These are phyloP conservation scores for Muscicapa striata DNA, from an alignment of 2,797 vertebrate species.

Conservation along the genomic window DNA sequence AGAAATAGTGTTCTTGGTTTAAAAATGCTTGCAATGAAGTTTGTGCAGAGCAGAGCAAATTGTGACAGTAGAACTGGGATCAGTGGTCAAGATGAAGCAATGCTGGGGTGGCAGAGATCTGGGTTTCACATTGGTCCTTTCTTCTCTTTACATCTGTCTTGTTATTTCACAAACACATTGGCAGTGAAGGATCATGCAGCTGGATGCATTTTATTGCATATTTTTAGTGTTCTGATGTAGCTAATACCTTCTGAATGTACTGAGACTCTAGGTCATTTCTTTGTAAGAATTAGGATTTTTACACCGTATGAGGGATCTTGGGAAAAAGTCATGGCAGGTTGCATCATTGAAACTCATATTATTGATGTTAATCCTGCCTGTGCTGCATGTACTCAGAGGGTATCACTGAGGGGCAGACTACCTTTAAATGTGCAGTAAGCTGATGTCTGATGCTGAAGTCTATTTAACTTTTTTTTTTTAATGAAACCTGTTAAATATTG, in stretches of 20 bases:
- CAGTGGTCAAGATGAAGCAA: background rate
- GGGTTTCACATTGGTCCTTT: background rate
- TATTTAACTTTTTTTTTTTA: background rate
- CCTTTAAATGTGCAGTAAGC: background rate
- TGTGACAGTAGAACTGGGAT: background rate
- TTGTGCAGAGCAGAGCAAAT: background rate
- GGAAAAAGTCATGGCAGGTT: background rate
- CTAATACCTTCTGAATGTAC: background rate
- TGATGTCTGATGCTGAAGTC: background rate
- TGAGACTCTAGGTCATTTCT: background rate
- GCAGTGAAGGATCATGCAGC: background rate
- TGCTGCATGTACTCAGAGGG: accelerated
- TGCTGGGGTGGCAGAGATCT: background rate
- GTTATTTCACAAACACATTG: background rate
- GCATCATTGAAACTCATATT: background rate
- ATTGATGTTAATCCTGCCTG: background rate
- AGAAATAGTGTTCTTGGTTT: background rate
- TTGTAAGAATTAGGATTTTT: background rate
- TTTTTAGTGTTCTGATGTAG: background rate
- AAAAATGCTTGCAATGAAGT: background rate
- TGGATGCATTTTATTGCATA: background rate
- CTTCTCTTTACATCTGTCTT: background rate
- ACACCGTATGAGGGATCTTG: background rate
- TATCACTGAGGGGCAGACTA: background rate
- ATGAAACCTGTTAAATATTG: background rate